Conservation (phyloP, 2,888 invertebrate genomes). For the Tetropium fuscum region DNA sequence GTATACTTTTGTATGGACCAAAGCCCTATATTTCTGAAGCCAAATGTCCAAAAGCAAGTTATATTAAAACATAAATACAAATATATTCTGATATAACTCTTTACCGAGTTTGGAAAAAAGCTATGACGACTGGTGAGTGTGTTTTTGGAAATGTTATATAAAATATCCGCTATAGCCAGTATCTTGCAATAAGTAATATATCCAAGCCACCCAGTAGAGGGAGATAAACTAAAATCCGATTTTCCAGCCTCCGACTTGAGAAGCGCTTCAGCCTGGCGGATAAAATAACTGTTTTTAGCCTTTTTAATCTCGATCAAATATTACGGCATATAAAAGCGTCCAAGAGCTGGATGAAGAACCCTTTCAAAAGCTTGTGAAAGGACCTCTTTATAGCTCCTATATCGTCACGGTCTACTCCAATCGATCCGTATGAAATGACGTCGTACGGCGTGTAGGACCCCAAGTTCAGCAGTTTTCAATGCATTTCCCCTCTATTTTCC, state of each 20-base stretch:
- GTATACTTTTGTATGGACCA: no score
- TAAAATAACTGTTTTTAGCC: conserved; percentile 11
- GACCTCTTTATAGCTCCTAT: conserved; percentile 1
- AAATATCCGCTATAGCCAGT: no score
- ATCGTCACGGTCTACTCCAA: conserved; percentile 6
- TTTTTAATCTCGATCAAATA: conserved; percentile 21
- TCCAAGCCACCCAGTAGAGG: no score
- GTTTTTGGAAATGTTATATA: no score
- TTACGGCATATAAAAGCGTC: conserved; percentile 22
- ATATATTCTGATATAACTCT: no score
- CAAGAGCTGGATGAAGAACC: conserved; percentile 16
- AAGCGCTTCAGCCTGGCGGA: not conserved
- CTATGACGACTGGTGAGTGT: no score
- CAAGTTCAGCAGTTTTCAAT: conserved; percentile 6
- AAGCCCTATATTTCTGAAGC: no score
- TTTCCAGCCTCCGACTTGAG: not conserved
- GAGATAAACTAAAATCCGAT: not conserved
- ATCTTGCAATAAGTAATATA: no score
- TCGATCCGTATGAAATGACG: conserved; percentile 21
- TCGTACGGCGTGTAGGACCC: conserved; percentile 5
- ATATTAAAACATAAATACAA: no score
- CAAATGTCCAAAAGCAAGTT: no score
- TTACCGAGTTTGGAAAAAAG: no score
- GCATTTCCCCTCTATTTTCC: conserved; percentile 13
- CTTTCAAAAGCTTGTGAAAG: conserved; percentile 20